These are phyloP conservation scores for Drosophila anceps DNA, from an alignment of 2,888 invertebrate genomes.

Conservation along the genomic window DNA sequence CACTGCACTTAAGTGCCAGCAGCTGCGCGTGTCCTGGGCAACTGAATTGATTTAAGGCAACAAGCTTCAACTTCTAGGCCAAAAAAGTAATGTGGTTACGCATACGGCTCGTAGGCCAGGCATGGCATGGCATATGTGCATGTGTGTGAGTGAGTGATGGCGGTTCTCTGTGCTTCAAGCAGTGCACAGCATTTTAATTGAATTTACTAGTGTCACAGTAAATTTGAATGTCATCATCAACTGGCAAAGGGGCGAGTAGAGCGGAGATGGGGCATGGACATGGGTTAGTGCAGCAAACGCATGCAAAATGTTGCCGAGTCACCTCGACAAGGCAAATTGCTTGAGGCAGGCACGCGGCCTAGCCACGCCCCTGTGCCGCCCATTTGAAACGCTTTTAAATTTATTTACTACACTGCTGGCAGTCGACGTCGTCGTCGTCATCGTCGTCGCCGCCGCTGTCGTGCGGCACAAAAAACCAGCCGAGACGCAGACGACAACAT, in stretches of 20 bases:
- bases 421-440: conserved; percentile 28
- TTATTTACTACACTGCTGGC: conserved; percentile 68
- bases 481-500: conserved; percentile 63
- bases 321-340: conserved; percentile 60
- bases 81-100: conserved; percentile 45
- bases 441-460: neutral
- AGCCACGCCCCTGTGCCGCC: conserved; percentile 42
- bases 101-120: conserved; percentile 26
- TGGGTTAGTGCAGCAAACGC: conserved; percentile 12
- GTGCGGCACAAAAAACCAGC: conserved; percentile 29
- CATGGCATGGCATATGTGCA: no score
- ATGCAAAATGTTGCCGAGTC: conserved; percentile 61
- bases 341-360: conserved; percentile 36
- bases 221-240: conserved; percentile 74
- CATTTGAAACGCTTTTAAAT: conserved; percentile 66
- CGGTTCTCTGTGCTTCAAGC: conserved; percentile 24
- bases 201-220: conserved; percentile 73
- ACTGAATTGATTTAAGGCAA: conserved; percentile 52
- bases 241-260: neutral
- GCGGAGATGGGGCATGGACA: neutral
- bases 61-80: conserved; percentile 37
- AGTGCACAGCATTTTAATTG: conserved; percentile 72
- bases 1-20: conserved; percentile 53
- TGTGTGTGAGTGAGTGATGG: neutral
- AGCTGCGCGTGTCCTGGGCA: conserved; percentile 14